Conservation (phyloP, 2,888 invertebrate genomes). For the Alcis repandata region DNA sequence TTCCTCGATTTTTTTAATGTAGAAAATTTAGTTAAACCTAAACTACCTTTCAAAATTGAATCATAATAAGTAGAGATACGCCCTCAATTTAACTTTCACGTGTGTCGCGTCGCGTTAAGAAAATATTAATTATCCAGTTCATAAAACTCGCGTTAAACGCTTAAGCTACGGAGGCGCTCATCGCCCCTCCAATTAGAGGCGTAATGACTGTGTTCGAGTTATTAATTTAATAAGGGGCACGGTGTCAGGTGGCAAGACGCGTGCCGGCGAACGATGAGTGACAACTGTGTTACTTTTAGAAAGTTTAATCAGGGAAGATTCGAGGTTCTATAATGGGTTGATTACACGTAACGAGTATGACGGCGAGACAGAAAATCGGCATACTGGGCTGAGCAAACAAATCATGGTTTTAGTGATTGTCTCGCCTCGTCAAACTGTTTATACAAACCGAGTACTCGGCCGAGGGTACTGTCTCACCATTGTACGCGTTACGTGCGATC, state of each 20-base stretch:
- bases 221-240: conserved; percentile 84
- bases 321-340: no score
- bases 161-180: conserved; percentile 81
- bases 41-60: no score
- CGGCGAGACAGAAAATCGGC: no score
- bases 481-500: no score
- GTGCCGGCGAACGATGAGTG: conserved; percentile 36
- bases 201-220: conserved; percentile 84
- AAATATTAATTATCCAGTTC: conserved; percentile 80
- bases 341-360: no score
- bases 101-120: conserved; percentile 46
- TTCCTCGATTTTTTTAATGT: no score
- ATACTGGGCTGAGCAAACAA: no score
- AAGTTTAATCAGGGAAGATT: not conserved
- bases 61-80: not conserved
- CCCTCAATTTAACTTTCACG: conserved; percentile 34
- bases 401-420: no score
- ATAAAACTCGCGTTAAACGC: conserved; percentile 81
- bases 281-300: conserved; percentile 7
- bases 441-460: no score
- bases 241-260: conserved; percentile 44
- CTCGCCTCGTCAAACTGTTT: no score
- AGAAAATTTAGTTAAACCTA: no score
- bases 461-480: no score
- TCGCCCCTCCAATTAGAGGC: conserved; percentile 84